These are phyloP conservation scores for Battus philenor DNA, from an alignment of 1,140 invertebrate genomes.

Conservation along the genomic window DNA sequence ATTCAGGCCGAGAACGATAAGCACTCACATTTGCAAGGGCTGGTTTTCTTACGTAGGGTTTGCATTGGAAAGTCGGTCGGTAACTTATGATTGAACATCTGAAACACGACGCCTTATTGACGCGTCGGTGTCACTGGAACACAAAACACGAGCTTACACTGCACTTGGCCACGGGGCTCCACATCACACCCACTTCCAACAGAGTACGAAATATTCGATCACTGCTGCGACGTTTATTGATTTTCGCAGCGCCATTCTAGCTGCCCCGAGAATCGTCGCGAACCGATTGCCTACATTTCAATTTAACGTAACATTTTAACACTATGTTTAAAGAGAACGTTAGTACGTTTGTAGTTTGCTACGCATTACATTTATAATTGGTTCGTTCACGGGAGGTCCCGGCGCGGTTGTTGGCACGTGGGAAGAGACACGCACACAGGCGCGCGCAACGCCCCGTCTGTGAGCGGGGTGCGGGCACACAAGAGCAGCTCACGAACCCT, in stretches of 20 bases:
- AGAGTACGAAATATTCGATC: conserved; percentile 42
- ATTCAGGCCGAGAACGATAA: conserved; percentile 32
- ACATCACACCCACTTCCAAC: conserved; percentile 30
- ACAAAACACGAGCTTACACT: conserved; percentile 50
- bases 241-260: conserved; percentile 47
- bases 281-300: conserved; percentile 21
- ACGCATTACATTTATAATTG: conserved; percentile 37
- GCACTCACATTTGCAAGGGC: conserved; percentile 91
- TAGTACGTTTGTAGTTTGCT: conserved; percentile 3
- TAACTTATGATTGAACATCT: conserved; percentile 74
- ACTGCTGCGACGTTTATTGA: conserved; percentile 56
- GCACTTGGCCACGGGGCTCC: conserved; percentile 28
- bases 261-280: conserved; percentile 21
- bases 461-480: conserved; percentile 46
- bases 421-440: conserved; percentile 34
- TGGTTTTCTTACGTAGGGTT: conserved; percentile 91
- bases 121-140: conserved; percentile 52
- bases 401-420: conserved; percentile 43
- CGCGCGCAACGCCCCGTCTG: conserved; percentile 30
- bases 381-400: conserved; percentile 29
- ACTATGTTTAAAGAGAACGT: neutral
- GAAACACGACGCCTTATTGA: conserved; percentile 36
- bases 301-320: conserved; percentile 13
- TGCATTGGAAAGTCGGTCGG: conserved; percentile 82
- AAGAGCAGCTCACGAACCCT: conserved; percentile 45